Evolutionary conservation across 2,888 invertebrate species (phyloP), one percentile per base, ranked within the genome.

Genomic region (Allygus modestus): DNA sequence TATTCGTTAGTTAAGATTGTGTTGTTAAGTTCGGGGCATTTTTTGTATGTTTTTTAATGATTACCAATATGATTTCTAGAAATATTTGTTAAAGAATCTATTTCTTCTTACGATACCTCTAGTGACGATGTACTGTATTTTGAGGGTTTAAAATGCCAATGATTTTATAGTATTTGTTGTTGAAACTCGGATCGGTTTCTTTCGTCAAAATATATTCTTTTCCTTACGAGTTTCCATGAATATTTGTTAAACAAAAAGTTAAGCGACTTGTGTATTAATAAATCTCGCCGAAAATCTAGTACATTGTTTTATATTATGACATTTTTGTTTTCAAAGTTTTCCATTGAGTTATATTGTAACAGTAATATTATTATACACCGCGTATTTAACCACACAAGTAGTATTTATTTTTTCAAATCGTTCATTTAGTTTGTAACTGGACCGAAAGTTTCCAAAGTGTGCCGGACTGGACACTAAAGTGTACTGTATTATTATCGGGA

Each of bases 1-100:
- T 77, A 77, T 77, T 77, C 28, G 77, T 77, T 77, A 77, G 51
- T 41, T 77, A 77, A 77, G 77, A 77, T 77, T 77, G 43, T 77
- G 41, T 77, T 77, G 46, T 77, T 73, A 20, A 41, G 77, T 46
- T 77, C 41, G 43, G 46, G 77, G 43, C 51, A 77, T 77, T 77
- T n/a, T 37, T 51, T 77, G 26, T 77, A 46, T 51, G 77, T 46
- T 37, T 77, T 77, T 26, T 77, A 43, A 43, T 51, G 77, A 20
- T 77, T 73, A 37, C 43, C 37, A 73, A 73, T 37, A 28, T 37
- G 75, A 11, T 15, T 43, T 46, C 11, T 77, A 23, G 28, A 28
- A 37, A 9, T 77, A 23, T 46, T 46, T 43, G 33, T 77, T 77
- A 23, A 37, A 69, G 17, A 69, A 69, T 37, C 37, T 37, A 37